Conservation (phyloP, 2,888 invertebrate genomes). For the Tetragonisca angustula region DNA sequence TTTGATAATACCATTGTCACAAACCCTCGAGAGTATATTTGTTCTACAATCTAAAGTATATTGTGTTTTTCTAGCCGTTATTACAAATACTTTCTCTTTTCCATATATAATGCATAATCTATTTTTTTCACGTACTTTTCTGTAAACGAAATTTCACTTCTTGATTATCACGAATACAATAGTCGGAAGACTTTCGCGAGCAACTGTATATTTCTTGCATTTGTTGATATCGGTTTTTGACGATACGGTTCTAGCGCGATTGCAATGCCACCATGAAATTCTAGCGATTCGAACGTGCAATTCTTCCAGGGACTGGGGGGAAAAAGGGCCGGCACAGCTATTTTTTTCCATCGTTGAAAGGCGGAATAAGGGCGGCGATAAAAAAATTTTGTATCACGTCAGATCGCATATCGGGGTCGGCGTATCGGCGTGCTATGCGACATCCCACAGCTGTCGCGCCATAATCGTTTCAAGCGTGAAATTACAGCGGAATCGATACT, state of each 20-base stretch:
- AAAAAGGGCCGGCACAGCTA: not conserved
- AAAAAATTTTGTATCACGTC: conserved; percentile 33
- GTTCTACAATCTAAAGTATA: too few species aligned
- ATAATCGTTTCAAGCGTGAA: conserved; percentile 70
- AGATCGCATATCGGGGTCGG: conserved; percentile 55
- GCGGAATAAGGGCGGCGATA: not conserved
- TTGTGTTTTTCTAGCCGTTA: too few species aligned
- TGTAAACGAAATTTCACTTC: too few species aligned
- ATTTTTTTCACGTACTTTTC: too few species aligned
- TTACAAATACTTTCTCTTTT: too few species aligned
- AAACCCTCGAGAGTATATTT: too few species aligned
- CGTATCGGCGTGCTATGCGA: conserved; percentile 51
- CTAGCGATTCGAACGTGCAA: not conserved
- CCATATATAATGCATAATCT: too few species aligned
- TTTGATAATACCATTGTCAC: too few species aligned
- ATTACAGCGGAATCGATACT: conserved; percentile 70
- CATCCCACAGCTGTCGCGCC: conserved; percentile 68
- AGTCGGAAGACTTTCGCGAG: too few species aligned
- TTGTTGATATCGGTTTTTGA: not conserved
- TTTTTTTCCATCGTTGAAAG: not conserved
- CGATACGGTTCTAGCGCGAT: not conserved
- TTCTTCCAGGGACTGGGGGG: not conserved
- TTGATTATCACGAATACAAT: too few species aligned
- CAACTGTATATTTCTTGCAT: not conserved
- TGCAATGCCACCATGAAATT: not conserved